Conservation (phyloP, 2,888 invertebrate genomes). For the Andrena marginata region DNA sequence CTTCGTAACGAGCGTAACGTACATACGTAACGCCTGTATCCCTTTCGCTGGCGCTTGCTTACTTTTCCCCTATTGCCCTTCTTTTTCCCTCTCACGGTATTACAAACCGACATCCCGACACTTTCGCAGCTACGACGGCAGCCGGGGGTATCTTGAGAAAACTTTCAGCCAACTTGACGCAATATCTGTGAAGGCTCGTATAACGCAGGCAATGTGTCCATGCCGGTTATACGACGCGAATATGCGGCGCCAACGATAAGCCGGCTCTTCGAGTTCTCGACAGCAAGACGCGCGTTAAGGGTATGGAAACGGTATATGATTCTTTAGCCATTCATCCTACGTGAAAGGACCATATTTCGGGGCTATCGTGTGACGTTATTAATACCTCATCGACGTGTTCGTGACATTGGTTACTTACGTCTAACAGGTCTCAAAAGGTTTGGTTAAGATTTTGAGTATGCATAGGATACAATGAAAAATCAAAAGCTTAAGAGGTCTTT, state of each 20-base stretch:
- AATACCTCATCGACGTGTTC: neutral
- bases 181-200: constrained; percentile 72
- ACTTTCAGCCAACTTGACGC: constrained; percentile 75
- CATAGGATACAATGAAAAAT: no score
- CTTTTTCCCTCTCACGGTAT: constrained; percentile 50
- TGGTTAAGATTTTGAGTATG: no score
- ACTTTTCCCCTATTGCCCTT: constrained; percentile 20
- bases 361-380: neutral
- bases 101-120: constrained; percentile 49
- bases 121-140: constrained; percentile 45
- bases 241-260: constrained; percentile 53
- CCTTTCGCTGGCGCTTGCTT: constrained; percentile 49
- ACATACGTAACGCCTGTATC: constrained; percentile 59
- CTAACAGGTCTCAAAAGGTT: no score
- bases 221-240: constrained; percentile 59
- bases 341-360: neutral
- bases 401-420: no score
- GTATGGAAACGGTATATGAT: constrained; percentile 13
- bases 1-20: constrained; percentile 74
- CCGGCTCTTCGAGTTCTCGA: constrained; percentile 33
- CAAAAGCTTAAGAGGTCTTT: no score
- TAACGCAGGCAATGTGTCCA: constrained; percentile 70
- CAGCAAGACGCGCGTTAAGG: constrained; percentile 14
- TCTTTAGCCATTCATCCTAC: neutral
- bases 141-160: constrained; percentile 66